Evolutionary conservation across 2,888 invertebrate genomes (phyloP).

Genomic region (Sialis lutaria): DNA sequence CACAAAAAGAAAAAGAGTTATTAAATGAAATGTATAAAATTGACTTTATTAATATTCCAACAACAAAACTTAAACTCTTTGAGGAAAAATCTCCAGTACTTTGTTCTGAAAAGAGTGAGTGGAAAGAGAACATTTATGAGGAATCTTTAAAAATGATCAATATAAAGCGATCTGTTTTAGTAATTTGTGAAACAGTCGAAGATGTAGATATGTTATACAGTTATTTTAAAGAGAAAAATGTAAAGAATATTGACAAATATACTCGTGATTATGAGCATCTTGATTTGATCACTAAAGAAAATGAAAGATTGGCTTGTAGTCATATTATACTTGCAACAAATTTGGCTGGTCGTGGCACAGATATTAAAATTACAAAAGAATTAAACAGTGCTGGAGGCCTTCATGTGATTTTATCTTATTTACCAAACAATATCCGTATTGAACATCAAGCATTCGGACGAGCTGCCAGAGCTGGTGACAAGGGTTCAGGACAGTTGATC

Average conservation of each 20-base stretch:
- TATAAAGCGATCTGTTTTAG: slow-evolving; percentile 15
- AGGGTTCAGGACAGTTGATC: slow-evolving; percentile 18
- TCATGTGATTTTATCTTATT: slow-evolving; percentile 21
- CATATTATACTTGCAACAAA: slow-evolving; percentile 22
- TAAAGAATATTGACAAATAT: slow-evolving; percentile 7
- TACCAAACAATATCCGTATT: slow-evolving; percentile 21
- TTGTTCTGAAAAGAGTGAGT: slow-evolving; percentile 5
- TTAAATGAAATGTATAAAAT: slow-evolving; percentile 15
- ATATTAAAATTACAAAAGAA: slow-evolving; percentile 16
- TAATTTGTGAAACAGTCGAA: slow-evolving; percentile 14
- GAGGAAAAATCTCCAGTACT: slow-evolving; percentile 11
- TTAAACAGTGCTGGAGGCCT: slow-evolving; percentile 18
- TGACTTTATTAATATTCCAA: slow-evolving; percentile 18
- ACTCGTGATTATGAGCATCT: slow-evolving; percentile 10
- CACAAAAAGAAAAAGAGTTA: slow-evolving; percentile 15
- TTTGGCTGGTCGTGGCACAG: slow-evolving; percentile 22
- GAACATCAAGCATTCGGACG: slow-evolving; percentile 23
- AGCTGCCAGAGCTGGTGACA: slow-evolving; percentile 20
- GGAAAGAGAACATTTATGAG: slow-evolving; percentile 8
- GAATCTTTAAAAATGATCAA: slow-evolving; percentile 7
- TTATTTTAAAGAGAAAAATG: slow-evolving; percentile 5
- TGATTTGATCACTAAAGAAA: slow-evolving; percentile 2
- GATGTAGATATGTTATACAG: slow-evolving; percentile 11
- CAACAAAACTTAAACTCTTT: slow-evolving; percentile 14
- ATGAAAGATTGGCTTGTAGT: slow-evolving; percentile 9